Percentiles rank a stretch among this genome's conserved stretches.
Conservation (phyloP, 2,797 vertebrate genomes). For the Pantherophis alleghaniensis region DNA sequence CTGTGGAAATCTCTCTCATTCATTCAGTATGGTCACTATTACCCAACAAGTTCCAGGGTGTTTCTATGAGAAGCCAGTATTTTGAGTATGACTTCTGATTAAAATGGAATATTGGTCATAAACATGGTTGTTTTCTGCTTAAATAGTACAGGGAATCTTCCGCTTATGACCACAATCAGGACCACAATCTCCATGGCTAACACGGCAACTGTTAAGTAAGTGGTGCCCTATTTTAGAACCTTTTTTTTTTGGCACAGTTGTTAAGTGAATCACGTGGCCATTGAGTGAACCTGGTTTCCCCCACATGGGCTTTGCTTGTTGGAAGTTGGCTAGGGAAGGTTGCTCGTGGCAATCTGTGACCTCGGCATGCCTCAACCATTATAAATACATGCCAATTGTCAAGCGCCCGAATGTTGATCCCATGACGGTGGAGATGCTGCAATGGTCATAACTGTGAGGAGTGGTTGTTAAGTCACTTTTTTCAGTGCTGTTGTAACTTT, state of each 20-base stretch:
- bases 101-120: not conserved
- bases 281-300: not conserved
- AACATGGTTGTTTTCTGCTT: not conserved
- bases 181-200: not conserved
- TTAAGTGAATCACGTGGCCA: not conserved
- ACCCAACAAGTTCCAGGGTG: not conserved
- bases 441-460: not conserved
- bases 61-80: not conserved
- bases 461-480: not conserved
- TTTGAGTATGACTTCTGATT: not conserved
- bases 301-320: not conserved
- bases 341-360: not conserved
- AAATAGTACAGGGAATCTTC: not conserved
- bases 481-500: not conserved
- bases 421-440: not conserved
- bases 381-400: not conserved
- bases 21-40: not conserved
- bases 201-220: not conserved
- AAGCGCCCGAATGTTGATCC: not conserved
- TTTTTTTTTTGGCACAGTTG: not conserved
- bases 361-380: not conserved
- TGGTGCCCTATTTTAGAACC: not conserved
- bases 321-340: not conserved
- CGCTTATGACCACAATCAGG: not conserved
- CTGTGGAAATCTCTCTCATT: not conserved